These are phyloP conservation scores for Pyrgilauda ruficollis DNA, from an alignment of 2,113 vertebrate species.

Conservation along the genomic window DNA sequence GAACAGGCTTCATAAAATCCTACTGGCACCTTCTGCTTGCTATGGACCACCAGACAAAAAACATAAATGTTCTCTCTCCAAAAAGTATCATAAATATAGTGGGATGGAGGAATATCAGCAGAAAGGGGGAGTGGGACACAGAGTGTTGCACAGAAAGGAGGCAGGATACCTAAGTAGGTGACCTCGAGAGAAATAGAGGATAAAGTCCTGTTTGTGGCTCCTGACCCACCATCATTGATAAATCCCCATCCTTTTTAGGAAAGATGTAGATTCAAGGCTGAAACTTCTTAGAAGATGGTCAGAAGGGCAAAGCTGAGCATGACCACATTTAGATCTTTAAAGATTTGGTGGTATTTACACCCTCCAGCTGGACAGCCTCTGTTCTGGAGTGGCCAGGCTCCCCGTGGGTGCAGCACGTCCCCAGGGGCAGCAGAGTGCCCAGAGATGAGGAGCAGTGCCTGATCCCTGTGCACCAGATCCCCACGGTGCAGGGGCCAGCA, in stretches of 20 bases:
- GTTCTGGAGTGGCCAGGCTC: background rate
- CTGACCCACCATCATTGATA: background rate
- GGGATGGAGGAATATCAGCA: background rate
- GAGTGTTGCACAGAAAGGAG: background rate
- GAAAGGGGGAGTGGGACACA: background rate
- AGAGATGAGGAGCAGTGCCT: background rate
- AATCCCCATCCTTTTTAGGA: background rate
- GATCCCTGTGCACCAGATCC: background rate
- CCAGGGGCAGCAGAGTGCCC: background rate
- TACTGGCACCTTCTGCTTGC: background rate
- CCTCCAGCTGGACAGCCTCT: background rate
- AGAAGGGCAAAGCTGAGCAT: background rate
- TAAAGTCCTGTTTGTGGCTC: background rate
- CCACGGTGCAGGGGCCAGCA: background rate
- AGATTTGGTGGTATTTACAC: background rate
- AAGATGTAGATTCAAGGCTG: background rate
- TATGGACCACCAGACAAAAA: background rate
- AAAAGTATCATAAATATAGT: background rate
- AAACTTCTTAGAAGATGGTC: background rate
- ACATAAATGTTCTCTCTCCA: background rate
- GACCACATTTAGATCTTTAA: background rate
- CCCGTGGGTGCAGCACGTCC: accelerated
- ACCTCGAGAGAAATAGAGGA: background rate
- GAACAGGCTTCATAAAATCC: background rate
- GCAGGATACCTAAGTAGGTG: background rate